Percentiles rank a stretch among this genome's conserved stretches.
phyloP scores from a whole-genome alignment of 2,113 vertebrate species.

The Ammodramus savannarum region DNA sequence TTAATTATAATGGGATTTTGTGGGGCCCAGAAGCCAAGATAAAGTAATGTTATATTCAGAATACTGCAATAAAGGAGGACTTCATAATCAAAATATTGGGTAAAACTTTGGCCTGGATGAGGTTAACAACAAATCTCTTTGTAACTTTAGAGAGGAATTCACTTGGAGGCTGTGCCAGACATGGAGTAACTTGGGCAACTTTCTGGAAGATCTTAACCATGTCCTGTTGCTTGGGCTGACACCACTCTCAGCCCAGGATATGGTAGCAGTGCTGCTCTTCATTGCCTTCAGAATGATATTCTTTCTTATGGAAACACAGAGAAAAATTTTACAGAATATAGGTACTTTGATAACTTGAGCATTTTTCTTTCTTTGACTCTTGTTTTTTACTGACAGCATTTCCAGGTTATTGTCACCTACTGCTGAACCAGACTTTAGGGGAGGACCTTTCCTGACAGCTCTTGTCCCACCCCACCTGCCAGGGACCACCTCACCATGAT shows the following conservation, averaged over 20 bases:
- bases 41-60: constrained; percentile 33
- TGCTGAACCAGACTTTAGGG: neutral
- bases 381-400: neutral
- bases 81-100: constrained; percentile 6
- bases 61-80: neutral
- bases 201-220: neutral
- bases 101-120: neutral
- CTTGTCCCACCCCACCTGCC: neutral
- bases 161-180: neutral
- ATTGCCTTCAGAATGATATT: neutral
- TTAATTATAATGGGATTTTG: constrained; percentile 58
- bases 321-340: neutral
- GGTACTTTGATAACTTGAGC: neutral
- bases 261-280: neutral
- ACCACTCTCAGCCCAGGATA: neutral
- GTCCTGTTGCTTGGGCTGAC: neutral
- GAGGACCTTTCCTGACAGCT: neutral
- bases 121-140: neutral
- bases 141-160: neutral
- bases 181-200: neutral
- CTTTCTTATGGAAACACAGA: neutral
- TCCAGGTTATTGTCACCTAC: neutral
- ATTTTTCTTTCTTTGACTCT: neutral
- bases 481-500: neutral
- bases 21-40: constrained; percentile 30